These are phyloP conservation scores for Platygyra sinensis DNA, from an alignment of 64 coral and sea anemone species.

Conservation along the genomic window DNA sequence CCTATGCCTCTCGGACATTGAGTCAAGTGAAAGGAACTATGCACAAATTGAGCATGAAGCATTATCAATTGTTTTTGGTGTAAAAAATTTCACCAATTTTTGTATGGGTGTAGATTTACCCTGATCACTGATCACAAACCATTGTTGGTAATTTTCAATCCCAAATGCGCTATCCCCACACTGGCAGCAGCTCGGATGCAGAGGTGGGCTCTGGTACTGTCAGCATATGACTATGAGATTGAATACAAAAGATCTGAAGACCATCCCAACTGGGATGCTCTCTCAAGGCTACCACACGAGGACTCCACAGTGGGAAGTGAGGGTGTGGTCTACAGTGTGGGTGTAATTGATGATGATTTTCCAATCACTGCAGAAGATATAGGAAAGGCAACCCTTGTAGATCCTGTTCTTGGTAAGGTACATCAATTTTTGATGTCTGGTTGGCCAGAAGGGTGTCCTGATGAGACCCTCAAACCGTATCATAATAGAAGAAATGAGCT, in stretches of 20 bases:
- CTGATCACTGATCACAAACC: conserved; percentile 54
- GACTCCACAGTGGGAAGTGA: no score
- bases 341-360: conserved; percentile 52
- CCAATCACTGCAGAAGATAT: conserved; percentile 41
- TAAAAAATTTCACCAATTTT: conserved; percentile 65
- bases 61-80: conserved; percentile 52
- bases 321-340: no score
- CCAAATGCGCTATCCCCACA: conserved; percentile 11
- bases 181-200: conserved; percentile 58
- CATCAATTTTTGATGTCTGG: conserved; percentile 14
- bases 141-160: conserved; percentile 32
- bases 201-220: conserved; percentile 48
- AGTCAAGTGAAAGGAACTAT: conserved; percentile 56
- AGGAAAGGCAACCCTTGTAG: not conserved
- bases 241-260: conserved; percentile 17
- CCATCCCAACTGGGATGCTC: conserved; percentile 27
- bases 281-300: conserved; percentile 43
- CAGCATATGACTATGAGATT: conserved; percentile 61
- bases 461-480: conserved; percentile 18
- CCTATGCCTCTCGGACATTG: no score
- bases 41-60: conserved; percentile 68
- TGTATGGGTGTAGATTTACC: conserved; percentile 52
- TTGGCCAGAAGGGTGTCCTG: conserved; percentile 37
- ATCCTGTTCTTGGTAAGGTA: conserved; percentile 27
- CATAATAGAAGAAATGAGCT: conserved; percentile 17